phyloP scores from a whole-genome alignment of 1,140 invertebrate genomes.

The Philaenus spumarius region DNA sequence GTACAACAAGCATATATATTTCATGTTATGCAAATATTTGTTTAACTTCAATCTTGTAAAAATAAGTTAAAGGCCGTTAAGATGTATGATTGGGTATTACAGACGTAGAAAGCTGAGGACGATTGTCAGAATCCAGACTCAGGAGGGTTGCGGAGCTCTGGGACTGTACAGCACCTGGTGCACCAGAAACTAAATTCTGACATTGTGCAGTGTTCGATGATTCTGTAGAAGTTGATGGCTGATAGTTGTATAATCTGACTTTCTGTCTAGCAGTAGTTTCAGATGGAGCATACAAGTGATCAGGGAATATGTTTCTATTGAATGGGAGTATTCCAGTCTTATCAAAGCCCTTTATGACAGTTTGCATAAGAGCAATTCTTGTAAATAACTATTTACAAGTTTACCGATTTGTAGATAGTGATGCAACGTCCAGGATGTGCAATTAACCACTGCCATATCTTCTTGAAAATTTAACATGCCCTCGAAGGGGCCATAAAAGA shows the following conservation, averaged over 20 bases:
- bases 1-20: too few species aligned
- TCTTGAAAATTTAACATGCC: slow-evolving; percentile 26
- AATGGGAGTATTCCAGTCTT: slow-evolving; percentile 32
- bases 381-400: slow-evolving; percentile 29
- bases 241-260: too few species aligned
- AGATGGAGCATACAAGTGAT: slow-evolving; percentile 13
- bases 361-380: slow-evolving; percentile 30
- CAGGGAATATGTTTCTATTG: slow-evolving; percentile 28
- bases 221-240: too few species aligned
- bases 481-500: slow-evolving; percentile 29
- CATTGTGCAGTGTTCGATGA: background rate
- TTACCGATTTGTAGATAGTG: slow-evolving; percentile 31
- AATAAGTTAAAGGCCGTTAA: too few species aligned
- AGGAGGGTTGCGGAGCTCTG: too few species aligned
- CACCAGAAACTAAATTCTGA: background rate
- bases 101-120: too few species aligned
- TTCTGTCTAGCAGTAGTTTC: too few species aligned
- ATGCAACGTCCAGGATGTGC: slow-evolving; percentile 29
- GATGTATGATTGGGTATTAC: too few species aligned
- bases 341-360: slow-evolving; percentile 33
- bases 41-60: background rate
- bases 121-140: too few species aligned
- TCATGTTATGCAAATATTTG: background rate
- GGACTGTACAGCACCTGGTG: background rate
- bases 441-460: slow-evolving; percentile 38